A percentile compares a stretch with the other conserved stretches of the same genome.
These are phyloP conservation scores for Cettia cetti DNA, from an alignment of 2,113 vertebrate species.

Conservation along the genomic window DNA sequence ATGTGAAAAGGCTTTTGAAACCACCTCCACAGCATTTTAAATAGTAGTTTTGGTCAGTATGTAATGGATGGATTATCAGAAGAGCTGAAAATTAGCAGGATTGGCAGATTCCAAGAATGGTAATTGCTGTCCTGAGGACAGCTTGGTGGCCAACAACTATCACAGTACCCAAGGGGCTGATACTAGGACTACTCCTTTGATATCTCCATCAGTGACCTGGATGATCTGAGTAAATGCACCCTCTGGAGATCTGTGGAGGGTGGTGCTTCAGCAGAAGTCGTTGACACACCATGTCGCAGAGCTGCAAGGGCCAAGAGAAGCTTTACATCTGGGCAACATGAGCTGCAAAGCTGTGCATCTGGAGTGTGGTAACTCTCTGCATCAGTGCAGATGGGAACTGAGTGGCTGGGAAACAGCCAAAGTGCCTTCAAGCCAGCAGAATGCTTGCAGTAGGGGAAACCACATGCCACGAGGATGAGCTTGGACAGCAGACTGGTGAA, in stretches of 20 bases:
- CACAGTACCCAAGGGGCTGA: neutral
- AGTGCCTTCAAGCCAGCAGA: neutral
- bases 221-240: neutral
- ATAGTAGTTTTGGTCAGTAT: neutral
- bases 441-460: neutral
- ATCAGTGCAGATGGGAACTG: neutral
- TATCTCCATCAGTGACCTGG: neutral
- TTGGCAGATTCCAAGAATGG: neutral
- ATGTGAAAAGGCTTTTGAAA: neutral
- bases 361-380: neutral
- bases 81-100: neutral
- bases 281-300: accelerated
- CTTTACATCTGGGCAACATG: neutral
- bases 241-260: neutral
- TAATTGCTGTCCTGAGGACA: neutral
- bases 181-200: neutral
- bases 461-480: neutral
- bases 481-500: neutral
- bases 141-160: neutral
- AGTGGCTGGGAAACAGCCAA: neutral
- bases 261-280: accelerated
- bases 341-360: neutral
- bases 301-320: neutral
- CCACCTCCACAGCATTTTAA: neutral
- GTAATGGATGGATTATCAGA: neutral